Base-by-base conservation (phyloP, 2,888 invertebrate genomes). In the Ectemnius continuus region DNA sequence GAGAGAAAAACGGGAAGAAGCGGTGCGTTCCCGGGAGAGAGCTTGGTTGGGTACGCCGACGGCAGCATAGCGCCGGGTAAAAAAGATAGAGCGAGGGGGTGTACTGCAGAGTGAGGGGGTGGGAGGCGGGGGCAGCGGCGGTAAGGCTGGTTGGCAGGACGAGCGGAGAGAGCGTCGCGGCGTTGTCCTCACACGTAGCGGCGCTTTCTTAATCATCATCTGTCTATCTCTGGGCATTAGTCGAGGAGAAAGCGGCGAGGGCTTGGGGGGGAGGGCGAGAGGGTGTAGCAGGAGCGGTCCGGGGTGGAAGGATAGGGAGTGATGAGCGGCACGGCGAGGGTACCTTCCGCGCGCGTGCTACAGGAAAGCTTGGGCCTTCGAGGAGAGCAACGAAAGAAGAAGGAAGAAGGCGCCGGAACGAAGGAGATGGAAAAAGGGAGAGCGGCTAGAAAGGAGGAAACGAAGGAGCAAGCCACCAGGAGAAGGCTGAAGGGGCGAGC, bases 151-250 rank as follows among this genome's bases (percentile, higher is more conserved):
- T 61, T 61, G 61, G 62, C 61, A 66, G 56, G 52, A 67, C 48
- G 64, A 75, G 81, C 84, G 84, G 81, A 57, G 61, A 26, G 70
- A 81, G 85, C 87, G 86, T 85, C 86, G 84, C 85, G 85, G 84
- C 86, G 86, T 85, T 87, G 87, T 85, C 86, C 85, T 86, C 89
- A 86, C 88, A 87, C 89, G 88, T 90, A 88, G 84, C 86, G 83
- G 86, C 89, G 90, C 88, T 89, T 89, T 90, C 90, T 90, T 90
- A 90, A 90, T 90, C 90, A 90, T 90, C 90, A 89, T 90, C 90
- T 87, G 90, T 90, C 90, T 88, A 90, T 89, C 90, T 89, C 87
- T 82, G 85, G 86, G 87, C 86, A 88, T 89, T 86, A 85, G 85
- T 82, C 78, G 79, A 82, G 85, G 82, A 80, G 81, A 82, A 78